phyloP scores from a whole-genome alignment of 1,140 invertebrate genomes.

The Lordiphosa clarofinis region DNA sequence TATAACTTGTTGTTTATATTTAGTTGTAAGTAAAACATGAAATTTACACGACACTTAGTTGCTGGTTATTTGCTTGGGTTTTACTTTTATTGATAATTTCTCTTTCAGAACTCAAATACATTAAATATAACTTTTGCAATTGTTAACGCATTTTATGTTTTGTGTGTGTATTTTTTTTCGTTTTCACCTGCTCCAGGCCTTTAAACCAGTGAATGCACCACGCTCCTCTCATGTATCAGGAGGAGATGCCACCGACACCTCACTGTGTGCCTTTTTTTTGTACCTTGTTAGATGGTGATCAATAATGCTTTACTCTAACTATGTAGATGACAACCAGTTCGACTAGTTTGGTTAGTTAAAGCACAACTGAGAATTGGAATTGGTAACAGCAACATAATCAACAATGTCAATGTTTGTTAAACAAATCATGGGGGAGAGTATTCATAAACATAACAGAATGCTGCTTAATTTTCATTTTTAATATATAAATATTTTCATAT shows the following conservation, averaged over 20 bases:
- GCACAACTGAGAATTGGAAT: constrained; percentile 40
- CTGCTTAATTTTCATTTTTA: constrained; percentile 6
- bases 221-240: constrained; percentile 8
- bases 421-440: constrained; percentile 46
- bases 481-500: constrained; percentile 9
- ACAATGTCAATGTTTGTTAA: constrained; percentile 32
- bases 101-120: constrained; percentile 55
- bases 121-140: constrained; percentile 37
- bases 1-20: constrained; percentile 37
- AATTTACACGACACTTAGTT: constrained; percentile 74
- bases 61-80: constrained; percentile 51
- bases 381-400: constrained; percentile 41
- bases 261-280: constrained; percentile 44
- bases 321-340: constrained; percentile 54
- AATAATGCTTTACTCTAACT: constrained; percentile 49
- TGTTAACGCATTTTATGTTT: constrained; percentile 13
- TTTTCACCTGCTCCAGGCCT: constrained; percentile 60
- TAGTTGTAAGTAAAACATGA: constrained; percentile 55
- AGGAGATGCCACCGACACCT: constrained; percentile 4
- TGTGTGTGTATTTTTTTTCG: constrained; percentile 23
- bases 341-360: constrained; percentile 55
- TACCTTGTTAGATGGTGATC: constrained; percentile 66
- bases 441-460: constrained; percentile 46
- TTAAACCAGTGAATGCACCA: constrained; percentile 22
- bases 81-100: constrained; percentile 10